These are phyloP conservation scores for Psittacus erithacus DNA, from an alignment of 2,113 vertebrate species.

Conservation along the genomic window DNA sequence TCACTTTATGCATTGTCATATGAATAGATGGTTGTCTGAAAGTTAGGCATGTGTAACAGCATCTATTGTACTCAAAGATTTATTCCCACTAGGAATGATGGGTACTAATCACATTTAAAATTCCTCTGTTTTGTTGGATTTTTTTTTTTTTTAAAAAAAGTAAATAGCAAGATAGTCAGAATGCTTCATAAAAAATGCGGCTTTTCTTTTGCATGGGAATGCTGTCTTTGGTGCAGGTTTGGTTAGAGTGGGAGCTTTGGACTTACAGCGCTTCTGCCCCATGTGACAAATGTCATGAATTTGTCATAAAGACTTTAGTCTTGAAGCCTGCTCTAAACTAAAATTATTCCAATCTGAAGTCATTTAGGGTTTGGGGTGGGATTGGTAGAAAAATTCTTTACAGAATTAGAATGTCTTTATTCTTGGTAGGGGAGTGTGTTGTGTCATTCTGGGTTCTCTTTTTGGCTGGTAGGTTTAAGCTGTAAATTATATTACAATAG, in stretches of 20 bases:
- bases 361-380: background rate
- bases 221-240: background rate
- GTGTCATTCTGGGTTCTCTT: background rate
- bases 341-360: background rate
- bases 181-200: background rate
- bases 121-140: background rate
- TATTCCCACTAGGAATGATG: background rate
- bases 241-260: background rate
- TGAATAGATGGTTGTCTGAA: background rate
- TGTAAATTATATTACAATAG: background rate
- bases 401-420: conserved; percentile 14
- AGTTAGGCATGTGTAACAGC: background rate
- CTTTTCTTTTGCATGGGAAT: background rate
- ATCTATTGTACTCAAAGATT: background rate
- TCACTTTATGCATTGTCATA: background rate
- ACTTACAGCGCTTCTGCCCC: background rate
- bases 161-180: background rate
- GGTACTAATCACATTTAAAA: background rate
- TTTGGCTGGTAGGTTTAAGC: conserved; percentile 4
- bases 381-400: background rate
- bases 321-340: background rate
- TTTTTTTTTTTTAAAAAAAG: background rate
- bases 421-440: background rate
- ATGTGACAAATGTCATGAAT: background rate
- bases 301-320: background rate